These are phyloP conservation scores for Heliconius charithonia DNA, from an alignment of 2,888 invertebrate species.

Conservation along the genomic window DNA sequence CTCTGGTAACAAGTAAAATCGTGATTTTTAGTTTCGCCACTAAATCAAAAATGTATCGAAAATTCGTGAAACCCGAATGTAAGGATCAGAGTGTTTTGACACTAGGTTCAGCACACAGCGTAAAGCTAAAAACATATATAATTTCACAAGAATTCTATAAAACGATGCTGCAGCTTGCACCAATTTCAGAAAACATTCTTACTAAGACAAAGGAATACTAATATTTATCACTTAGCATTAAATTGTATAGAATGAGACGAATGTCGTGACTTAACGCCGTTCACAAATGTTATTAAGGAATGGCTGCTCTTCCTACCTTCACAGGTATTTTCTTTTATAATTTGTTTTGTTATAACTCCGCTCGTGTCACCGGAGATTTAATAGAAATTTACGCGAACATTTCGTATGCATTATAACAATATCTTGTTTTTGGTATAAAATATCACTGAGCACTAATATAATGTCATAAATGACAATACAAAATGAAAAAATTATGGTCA, in stretches of 20 bases:
- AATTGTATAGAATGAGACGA: background rate
- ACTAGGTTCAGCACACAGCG: background rate
- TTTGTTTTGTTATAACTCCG: background rate
- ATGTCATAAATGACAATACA: too few species aligned
- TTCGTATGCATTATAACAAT: background rate
- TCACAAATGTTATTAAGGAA: constrained; percentile 13
- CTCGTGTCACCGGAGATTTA: constrained; percentile 3
- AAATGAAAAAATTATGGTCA: too few species aligned
- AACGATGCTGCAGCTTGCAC: background rate
- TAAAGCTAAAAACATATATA: background rate
- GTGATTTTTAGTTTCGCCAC: too few species aligned
- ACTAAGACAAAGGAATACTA: background rate
- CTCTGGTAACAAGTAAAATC: too few species aligned
- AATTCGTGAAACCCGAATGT: too few species aligned
- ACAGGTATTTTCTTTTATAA: constrained; percentile 19
- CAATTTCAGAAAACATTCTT: background rate
- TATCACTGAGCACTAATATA: background rate
- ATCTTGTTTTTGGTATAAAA: background rate
- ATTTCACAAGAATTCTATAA: background rate
- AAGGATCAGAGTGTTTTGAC: background rate
- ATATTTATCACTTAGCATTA: constrained; percentile 4
- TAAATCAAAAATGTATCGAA: too few species aligned
- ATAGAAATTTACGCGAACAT: constrained; percentile 3
- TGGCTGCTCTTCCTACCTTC: constrained; percentile 6
- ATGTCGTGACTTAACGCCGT: constrained; percentile 1